A percentile compares a stretch with the other conserved stretches of the same genome.
Conservation (phyloP, 2,888 invertebrate genomes). For the Atethmia centrago region DNA sequence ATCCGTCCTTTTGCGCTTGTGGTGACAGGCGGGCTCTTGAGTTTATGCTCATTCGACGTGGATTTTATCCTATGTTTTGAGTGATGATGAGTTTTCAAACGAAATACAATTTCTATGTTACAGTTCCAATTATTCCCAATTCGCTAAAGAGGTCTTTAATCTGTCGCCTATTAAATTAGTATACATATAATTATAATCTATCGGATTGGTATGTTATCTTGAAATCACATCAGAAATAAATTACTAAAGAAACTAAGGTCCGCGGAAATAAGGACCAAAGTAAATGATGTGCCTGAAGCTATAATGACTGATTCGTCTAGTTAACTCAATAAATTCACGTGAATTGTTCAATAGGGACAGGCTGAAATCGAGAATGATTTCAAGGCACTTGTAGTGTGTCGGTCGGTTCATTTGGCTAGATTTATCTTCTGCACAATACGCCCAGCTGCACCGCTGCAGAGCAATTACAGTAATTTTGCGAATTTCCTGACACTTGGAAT, state of each 20-base stretch:
- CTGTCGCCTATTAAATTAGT: neutral
- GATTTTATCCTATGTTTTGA: neutral
- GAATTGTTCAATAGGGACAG: constrained; percentile 26
- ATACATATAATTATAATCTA: neutral
- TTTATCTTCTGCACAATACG: constrained; percentile 54
- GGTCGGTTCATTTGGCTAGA: constrained; percentile 54
- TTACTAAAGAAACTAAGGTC: neutral
- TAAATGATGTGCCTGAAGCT: neutral
- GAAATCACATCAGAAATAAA: neutral
- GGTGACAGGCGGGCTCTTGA: neutral
- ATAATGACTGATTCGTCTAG: neutral
- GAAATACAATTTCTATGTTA: neutral
- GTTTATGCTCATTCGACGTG: constrained; percentile 4
- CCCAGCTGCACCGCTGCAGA: constrained; percentile 20
- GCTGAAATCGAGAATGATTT: constrained; percentile 17
- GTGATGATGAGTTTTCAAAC: neutral
- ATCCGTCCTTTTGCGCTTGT: neutral
- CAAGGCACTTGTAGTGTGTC: constrained; percentile 30
- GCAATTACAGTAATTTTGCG: constrained; percentile 54
- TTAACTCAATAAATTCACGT: constrained; percentile 29
- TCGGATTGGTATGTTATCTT: neutral
- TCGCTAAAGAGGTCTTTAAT: neutral
- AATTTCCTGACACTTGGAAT: constrained; percentile 22
- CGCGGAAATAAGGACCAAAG: neutral
- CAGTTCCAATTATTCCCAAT: neutral